phyloP scores from a whole-genome alignment of 2,797 vertebrate genomes.

The Siniperca scherzeri region DNA sequence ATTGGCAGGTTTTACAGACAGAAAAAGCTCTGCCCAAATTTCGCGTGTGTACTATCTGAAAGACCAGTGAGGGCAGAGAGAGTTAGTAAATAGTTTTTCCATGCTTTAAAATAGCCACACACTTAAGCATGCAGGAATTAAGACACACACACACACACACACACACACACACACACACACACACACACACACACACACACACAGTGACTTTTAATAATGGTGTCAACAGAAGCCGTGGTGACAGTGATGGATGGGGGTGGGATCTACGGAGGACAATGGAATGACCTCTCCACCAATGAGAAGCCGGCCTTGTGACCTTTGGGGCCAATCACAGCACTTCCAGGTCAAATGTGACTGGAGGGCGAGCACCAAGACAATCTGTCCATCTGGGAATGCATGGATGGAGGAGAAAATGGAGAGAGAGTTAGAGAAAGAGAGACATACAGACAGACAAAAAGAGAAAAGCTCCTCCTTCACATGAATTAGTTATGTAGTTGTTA shows the following conservation, averaged over 20 bases:
- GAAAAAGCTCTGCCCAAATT: neutral
- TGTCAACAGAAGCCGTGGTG: conserved; percentile 58
- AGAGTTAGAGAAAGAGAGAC: neutral
- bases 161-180: conserved; percentile 10
- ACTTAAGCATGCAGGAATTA: conserved; percentile 17
- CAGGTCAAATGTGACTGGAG: conserved; percentile 79
- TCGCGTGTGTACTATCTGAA: neutral
- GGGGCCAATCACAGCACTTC: conserved; percentile 79
- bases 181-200: conserved; percentile 41
- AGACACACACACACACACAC: conserved; percentile 4
- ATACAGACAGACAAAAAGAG: neutral
- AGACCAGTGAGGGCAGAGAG: no score
- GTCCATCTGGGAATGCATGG: conserved; percentile 75
- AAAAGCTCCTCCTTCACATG: neutral
- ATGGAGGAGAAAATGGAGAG: conserved; percentile 60
- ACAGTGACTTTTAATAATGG: conserved; percentile 57
- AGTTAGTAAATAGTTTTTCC: neutral
- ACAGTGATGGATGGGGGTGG: conserved; percentile 77
- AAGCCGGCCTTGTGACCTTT: conserved; percentile 70
- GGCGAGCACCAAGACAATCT: conserved; percentile 70
- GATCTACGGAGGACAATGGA: conserved; percentile 51
- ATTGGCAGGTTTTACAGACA: neutral
- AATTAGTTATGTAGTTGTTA: neutral
- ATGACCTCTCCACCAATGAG: conserved; percentile 75
- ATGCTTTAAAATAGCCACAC: conserved; percentile 13